Percentiles rank a stretch among this genome's conserved stretches.
These are phyloP conservation scores for Drosophila tristis DNA, from an alignment of 1,140 invertebrate species.

Conservation along the genomic window DNA sequence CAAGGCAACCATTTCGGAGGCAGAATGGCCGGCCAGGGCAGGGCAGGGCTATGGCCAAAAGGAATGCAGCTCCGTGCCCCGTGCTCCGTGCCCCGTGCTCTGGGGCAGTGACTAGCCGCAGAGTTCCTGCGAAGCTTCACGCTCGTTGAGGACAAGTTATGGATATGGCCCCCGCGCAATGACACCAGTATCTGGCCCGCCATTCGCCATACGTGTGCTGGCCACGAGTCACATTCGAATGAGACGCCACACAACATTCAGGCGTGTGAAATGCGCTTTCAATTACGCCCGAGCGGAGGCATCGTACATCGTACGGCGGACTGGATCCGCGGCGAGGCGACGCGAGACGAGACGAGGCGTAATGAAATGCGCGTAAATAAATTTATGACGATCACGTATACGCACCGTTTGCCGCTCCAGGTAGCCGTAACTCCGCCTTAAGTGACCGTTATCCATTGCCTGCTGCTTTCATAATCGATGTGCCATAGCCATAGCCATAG, in stretches of 20 bases:
- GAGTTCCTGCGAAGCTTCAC: background rate
- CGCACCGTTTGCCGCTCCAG: conserved; percentile 35
- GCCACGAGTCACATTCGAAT: conserved; percentile 19
- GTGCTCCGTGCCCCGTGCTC: no score
- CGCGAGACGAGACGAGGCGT: conserved; percentile 5
- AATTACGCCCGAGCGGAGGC: conserved; percentile 48
- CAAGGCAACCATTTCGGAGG: background rate
- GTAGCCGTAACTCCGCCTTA: conserved; percentile 21
- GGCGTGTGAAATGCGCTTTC: conserved; percentile 74
- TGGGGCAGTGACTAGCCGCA: no score
- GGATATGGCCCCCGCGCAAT: conserved; percentile 7
- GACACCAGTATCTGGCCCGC: no score
- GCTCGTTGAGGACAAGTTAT: conserved; percentile 15
- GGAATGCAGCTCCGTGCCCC: conserved; percentile 1
- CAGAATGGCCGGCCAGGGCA: no score
- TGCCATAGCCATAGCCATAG: conserved; percentile 14
- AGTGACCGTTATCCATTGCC: conserved; percentile 25
- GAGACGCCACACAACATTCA: conserved; percentile 54
- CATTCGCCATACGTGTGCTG: background rate
- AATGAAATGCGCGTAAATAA: conserved; percentile 60
- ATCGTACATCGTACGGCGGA: no score
- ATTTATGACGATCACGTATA: conserved; percentile 76
- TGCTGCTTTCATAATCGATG: conserved; percentile 63
- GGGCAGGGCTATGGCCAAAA: background rate
- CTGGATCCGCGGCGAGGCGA: no score